Conservation (phyloP, 2,888 invertebrate species). For the Lithophane ornitopus region DNA sequence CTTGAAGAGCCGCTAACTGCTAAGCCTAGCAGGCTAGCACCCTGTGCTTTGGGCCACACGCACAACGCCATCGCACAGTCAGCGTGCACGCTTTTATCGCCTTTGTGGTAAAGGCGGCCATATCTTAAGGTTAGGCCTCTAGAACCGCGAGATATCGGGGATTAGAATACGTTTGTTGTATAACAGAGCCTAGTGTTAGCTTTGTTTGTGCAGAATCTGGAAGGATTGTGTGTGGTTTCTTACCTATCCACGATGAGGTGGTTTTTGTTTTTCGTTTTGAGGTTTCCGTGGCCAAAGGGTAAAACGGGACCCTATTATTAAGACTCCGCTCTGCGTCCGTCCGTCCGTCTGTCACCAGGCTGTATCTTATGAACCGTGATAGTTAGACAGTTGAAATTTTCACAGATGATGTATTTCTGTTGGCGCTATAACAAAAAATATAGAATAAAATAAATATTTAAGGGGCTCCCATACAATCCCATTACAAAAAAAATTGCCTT, state of each 20-base stretch:
- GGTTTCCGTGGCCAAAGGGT: too few species aligned
- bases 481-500: too few species aligned
- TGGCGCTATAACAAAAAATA: too few species aligned
- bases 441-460: too few species aligned
- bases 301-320: too few species aligned
- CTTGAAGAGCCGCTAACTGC: neutral
- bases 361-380: too few species aligned
- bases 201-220: neutral
- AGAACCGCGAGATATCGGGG: slow-evolving; percentile 42
- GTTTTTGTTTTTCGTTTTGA: neutral
- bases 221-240: neutral
- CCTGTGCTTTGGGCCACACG: slow-evolving; percentile 48
- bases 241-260: neutral
- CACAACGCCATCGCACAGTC: slow-evolving; percentile 58
- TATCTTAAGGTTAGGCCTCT: slow-evolving; percentile 59
- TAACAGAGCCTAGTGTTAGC: neutral
- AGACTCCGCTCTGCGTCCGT: too few species aligned
- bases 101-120: slow-evolving; percentile 64
- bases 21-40: neutral
- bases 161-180: slow-evolving; percentile 18
- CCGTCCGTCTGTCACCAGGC: too few species aligned
- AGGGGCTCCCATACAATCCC: too few species aligned
- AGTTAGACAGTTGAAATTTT: too few species aligned
- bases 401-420: too few species aligned
- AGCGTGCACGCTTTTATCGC: slow-evolving; percentile 69